Evolutionary conservation across 1,140 invertebrate genomes (phyloP), one percentile per base, ranked within the genome.

Genomic region (Copidosoma floridanum): DNA sequence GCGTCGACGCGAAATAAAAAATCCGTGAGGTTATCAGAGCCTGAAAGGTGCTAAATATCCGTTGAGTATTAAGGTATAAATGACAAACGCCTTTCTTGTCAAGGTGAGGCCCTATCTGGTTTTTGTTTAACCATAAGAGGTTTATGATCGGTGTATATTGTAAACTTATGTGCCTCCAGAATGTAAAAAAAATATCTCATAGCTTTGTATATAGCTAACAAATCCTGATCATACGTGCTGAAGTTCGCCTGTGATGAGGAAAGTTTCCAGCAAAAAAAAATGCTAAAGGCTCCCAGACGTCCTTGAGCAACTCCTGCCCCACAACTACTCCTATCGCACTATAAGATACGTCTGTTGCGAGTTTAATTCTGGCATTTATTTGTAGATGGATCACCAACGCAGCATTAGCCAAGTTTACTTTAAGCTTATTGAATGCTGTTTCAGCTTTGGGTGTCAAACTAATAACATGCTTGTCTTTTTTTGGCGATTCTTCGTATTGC

Each of bases 281-380:
- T 7, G 32, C 32, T 35, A 35, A 35, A 35, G 32, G 32, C 12
- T 35, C n/a, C n/a, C n/a, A n/a, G n/a, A n/a, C n/a, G n/a, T n/a
- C n/a, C n/a, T n/a, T n/a, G n/a, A n/a, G n/a, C n/a, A n/a, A n/a
- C 63, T 77, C 71, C 37, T 68, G 60, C 46, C 71, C 24, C 4
- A 43, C 61, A 3, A 48, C 65, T 8, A 64, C n/a, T n/a, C n/a
- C 66, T 8, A 66, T 29, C 4, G 64, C 65, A 16, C n/a, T 41
- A 41, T 68, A 59, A 1, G 69, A 71, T 0, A 68, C 68, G 35
- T n/a, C n/a, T n/a, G n/a, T n/a, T n/a, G n/a, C n/a, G n/a, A n/a
- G n/a, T n/a, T n/a, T n/a, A n/a, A n/a, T n/a, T n/a, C n/a, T n/a
- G n/a, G n/a, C n/a, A n/a, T n/a, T 56, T 1, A 50, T 16, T 6